A percentile compares a stretch with the other conserved stretches of the same genome.
Conservation (phyloP, 2,797 vertebrate genomes). For the Odontamblyopus rebecca region DNA sequence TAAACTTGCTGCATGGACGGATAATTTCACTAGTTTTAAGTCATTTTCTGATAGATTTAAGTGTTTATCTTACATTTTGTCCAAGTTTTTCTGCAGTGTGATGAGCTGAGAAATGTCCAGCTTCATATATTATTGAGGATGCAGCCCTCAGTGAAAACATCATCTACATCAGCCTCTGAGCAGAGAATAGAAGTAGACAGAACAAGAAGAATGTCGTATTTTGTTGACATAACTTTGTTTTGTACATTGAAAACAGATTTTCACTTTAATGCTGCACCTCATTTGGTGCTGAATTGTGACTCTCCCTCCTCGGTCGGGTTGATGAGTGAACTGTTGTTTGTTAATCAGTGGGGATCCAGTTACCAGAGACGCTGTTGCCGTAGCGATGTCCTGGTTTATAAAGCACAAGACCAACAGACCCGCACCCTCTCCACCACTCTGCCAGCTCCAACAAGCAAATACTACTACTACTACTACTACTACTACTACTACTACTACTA, state of each 20-base stretch:
- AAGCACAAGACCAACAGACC: not conserved
- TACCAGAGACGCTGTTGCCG: not conserved
- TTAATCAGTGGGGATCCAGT: slow-evolving; percentile 1
- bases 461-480: not conserved
- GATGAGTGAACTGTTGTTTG: not conserved
- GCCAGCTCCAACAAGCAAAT: not conserved
- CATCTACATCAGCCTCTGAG: not conserved
- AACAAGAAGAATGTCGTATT: not conserved
- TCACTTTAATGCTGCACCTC: not conserved
- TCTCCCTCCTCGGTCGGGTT: not conserved
- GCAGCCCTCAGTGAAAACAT: not conserved
- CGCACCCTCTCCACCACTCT: not conserved
- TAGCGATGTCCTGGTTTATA: slow-evolving; percentile 2
- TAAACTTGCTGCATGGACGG: no score
- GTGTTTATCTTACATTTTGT: no score
- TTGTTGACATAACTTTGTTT: not conserved
- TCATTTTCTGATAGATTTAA: no score
- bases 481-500: slow-evolving; percentile 1
- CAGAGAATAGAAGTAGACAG: not conserved
- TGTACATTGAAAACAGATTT: not conserved
- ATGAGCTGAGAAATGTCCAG: not conserved
- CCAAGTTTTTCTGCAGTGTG: no score
- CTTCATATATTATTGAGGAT: not conserved
- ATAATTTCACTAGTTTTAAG: no score
- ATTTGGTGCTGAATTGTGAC: not conserved